Evolutionary conservation across 2,888 invertebrate species (phyloP), one percentile per base, ranked within the genome.

Genomic region (Rhingia rostrata): DNA sequence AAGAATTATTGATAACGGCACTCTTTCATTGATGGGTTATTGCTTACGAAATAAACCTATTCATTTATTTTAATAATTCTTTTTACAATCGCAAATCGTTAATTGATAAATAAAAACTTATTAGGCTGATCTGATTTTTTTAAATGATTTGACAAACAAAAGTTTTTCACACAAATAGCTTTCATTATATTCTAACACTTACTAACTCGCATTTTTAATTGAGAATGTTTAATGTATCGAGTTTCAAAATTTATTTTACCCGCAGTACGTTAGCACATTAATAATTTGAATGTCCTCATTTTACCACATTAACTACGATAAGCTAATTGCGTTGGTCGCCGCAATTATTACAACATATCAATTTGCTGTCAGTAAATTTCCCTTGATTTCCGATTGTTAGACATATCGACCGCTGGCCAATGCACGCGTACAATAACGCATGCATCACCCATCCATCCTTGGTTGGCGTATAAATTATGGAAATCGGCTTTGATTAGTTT

Each of bases 311-410:
- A 22, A 58, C 82, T 66, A 47, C 54, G 70, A 77, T 77, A 82
- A 82, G 82, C 82, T 82, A 82, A 82, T 82, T 82, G 61, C 82
- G 61, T 77, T 72, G 82, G 70, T 72, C 30, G 33, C 77, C 72
- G 66, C 72, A 77, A 82, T 82, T 72, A 82, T 82, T 82, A 72
- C 82, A 82, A 77, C 82, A 77, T 61, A 82, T 82, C 82, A 77
- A 72, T 82, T 82, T 61, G 60, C 72, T 82, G 77, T 82, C 82
- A 82, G 66, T 82, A 72, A 82, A 77, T 82, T 82, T 61, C 72
- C 72, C 72, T 54, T 49, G 60, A 66, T 66, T 70, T 12, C n/a
- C 49, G 60, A 82, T 77, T 72, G 60, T 43, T 33, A 53, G 3
- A 75, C 64, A 58, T 53, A 77, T 43, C 73, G 67, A 54, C 33